Conservation (phyloP, 2,113 vertebrate species). For the Limanda limanda region DNA sequence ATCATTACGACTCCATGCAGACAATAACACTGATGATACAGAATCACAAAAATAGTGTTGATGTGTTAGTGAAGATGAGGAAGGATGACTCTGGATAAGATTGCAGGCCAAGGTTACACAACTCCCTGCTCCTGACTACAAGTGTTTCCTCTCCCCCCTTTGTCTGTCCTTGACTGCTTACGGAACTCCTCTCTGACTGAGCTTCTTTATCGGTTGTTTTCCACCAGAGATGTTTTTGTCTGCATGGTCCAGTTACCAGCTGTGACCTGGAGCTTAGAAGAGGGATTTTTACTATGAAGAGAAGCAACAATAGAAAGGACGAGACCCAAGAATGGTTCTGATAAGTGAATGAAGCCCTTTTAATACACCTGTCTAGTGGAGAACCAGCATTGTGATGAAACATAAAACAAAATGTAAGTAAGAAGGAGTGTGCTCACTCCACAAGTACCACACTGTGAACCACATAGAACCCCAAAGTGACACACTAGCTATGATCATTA, state of each 20-base stretch:
- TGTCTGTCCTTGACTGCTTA: conserved; percentile 36
- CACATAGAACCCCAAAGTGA: neutral
- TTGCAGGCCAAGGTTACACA: conserved; percentile 18
- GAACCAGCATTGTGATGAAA: neutral
- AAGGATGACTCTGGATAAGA: conserved; percentile 11
- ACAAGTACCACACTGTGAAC: neutral
- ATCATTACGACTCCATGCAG: neutral
- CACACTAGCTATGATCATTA: too few species aligned
- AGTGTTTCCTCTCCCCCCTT: conserved; percentile 44
- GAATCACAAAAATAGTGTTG: neutral
- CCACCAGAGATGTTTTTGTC: neutral
- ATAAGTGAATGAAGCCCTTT: neutral
- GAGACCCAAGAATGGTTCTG: neutral
- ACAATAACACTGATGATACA: neutral
- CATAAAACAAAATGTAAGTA: neutral
- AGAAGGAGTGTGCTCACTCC: neutral
- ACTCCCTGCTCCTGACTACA: conserved; percentile 14
- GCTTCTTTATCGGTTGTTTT: conserved; percentile 43
- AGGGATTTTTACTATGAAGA: conserved; percentile 42
- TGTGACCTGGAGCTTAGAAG: conserved; percentile 21
- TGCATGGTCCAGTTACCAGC: neutral
- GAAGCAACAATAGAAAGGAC: conserved; percentile 1
- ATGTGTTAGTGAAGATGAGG: conserved; percentile 5
- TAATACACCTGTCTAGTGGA: neutral
- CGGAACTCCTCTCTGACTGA: neutral